phyloP scores from a whole-genome alignment of 2,113 vertebrate species.

The Ctenodactylus gundi region DNA sequence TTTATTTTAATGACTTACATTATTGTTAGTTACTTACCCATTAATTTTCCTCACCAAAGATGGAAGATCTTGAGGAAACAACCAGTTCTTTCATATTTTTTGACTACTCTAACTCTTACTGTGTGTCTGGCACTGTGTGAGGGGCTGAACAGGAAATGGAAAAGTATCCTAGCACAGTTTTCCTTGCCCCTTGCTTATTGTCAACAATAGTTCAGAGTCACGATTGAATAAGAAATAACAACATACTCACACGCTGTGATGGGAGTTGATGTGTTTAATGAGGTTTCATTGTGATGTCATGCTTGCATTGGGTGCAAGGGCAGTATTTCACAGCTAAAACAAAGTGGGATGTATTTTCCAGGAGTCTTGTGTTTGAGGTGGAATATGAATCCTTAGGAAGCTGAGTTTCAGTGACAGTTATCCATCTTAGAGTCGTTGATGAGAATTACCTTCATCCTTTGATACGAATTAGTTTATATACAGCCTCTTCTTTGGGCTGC shows the following conservation, averaged over 20 bases:
- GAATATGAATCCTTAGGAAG: background rate
- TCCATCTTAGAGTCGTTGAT: background rate
- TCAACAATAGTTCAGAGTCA: background rate
- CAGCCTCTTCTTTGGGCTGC: background rate
- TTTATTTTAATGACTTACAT: slow-evolving; percentile 29
- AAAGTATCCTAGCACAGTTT: background rate
- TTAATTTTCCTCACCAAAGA: background rate
- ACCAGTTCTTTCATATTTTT: background rate
- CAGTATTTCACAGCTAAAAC: background rate
- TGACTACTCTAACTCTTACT: background rate
- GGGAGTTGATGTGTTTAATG: background rate
- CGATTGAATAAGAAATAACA: background rate
- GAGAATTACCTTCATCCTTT: background rate
- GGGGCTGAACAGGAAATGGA: background rate
- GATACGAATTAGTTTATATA: background rate
- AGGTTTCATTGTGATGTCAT: background rate
- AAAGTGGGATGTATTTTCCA: background rate
- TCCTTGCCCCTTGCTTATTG: background rate
- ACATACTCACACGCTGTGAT: background rate
- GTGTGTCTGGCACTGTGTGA: background rate
- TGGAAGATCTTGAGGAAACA: background rate
- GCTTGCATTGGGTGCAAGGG: background rate
- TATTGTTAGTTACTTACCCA: background rate
- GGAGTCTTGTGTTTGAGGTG: background rate
- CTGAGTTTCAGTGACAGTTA: background rate